These are phyloP conservation scores for Nephila pilipes DNA, from an alignment of 1,140 invertebrate species.

Conservation along the genomic window DNA sequence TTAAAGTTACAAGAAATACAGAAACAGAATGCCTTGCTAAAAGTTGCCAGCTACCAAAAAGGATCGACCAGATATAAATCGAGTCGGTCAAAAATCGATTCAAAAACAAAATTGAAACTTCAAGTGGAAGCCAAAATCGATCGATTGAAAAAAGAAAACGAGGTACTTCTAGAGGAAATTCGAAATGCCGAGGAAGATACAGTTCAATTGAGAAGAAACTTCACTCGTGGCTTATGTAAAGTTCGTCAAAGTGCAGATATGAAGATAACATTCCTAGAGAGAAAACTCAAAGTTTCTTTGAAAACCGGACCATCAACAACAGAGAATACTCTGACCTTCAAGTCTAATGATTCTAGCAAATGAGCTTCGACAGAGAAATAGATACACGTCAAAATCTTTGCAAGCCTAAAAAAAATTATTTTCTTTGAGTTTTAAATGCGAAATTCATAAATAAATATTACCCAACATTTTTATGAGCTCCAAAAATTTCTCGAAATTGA, in stretches of 20 bases:
- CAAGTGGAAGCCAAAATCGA: background rate
- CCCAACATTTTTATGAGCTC: too few species aligned
- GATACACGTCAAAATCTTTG: too few species aligned
- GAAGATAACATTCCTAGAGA: constrained; percentile 7
- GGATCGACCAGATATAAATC: too few species aligned
- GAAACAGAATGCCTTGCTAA: background rate
- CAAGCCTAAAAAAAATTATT: too few species aligned
- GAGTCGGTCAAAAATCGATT: background rate
- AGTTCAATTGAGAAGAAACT: background rate
- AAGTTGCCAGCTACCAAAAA: background rate
- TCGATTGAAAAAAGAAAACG: constrained; percentile 21
- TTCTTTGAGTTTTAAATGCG: too few species aligned
- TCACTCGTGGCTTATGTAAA: background rate
- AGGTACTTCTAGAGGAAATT: background rate
- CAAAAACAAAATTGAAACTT: background rate
- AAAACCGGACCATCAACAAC: background rate
- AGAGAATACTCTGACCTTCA: too few species aligned
- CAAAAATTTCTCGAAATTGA: too few species aligned
- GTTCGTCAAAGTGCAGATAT: constrained; percentile 45
- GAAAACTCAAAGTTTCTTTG: background rate
- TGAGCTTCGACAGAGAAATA: too few species aligned
- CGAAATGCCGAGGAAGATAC: background rate
- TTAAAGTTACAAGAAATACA: background rate
- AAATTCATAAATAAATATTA: too few species aligned
- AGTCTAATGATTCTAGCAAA: too few species aligned